Conservation (phyloP, 2,113 vertebrate genomes). For the Sander vitreus region DNA sequence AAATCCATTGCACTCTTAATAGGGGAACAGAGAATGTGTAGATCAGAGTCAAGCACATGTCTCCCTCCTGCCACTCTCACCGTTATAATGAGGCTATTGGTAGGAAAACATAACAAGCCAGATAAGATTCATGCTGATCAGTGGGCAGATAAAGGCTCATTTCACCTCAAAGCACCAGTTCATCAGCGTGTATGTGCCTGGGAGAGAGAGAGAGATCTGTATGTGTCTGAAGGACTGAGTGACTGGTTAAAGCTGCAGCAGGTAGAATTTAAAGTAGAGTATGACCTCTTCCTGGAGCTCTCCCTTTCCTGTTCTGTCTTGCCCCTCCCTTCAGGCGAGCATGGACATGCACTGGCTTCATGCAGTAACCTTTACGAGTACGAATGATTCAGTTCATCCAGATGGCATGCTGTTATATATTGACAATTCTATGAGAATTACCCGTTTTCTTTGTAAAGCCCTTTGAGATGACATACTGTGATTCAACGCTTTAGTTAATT, state of each 20-base stretch:
- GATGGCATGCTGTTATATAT: no score
- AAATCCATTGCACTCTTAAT: slow-evolving; percentile 72
- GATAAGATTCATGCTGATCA: slow-evolving; percentile 71
- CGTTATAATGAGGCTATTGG: slow-evolving; percentile 63
- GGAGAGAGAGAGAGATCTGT: slow-evolving; percentile 2
- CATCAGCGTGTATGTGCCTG: not conserved
- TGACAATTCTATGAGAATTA: no score
- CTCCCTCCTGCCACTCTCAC: slow-evolving; percentile 33
- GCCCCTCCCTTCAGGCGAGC: no score
- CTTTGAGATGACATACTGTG: no score
- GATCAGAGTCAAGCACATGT: slow-evolving; percentile 69
- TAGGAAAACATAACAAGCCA: slow-evolving; percentile 52
- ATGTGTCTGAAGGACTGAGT: slow-evolving; percentile 30
- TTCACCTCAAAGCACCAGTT: slow-evolving; percentile 45
- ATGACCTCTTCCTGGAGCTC: no score
- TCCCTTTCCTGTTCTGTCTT: no score
- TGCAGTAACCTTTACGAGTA: no score
- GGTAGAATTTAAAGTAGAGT: no score
- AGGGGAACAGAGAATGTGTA: slow-evolving; percentile 61
- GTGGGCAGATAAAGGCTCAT: slow-evolving; percentile 53
- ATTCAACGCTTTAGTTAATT: no score
- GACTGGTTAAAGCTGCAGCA: slow-evolving; percentile 3
- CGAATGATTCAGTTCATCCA: no score
- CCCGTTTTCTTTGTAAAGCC: no score
- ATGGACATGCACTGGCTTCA: no score